A percentile compares a stretch with the other conserved stretches of the same genome.
These are phyloP conservation scores for Belonocnema kinseyi DNA, from an alignment of 1,140 invertebrate species.

Conservation along the genomic window DNA sequence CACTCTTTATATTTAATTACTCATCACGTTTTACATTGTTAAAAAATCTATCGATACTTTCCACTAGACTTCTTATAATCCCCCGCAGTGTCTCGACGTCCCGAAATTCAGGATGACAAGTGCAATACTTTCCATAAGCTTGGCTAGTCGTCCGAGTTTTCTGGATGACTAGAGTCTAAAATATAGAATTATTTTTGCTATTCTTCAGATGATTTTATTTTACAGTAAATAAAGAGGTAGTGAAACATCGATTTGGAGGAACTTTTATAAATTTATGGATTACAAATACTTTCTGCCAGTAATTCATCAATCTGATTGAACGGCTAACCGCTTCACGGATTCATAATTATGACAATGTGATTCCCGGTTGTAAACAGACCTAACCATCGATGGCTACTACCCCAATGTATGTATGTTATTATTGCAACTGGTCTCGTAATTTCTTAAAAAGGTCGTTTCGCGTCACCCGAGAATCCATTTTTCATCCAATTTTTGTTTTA, in stretches of 20 bases:
- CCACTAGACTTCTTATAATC: no score
- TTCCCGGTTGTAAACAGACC: slow-evolving; percentile 53
- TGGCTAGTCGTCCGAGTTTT: no score
- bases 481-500: slow-evolving; percentile 34
- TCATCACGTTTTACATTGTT: no score
- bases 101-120: no score
- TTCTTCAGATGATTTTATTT: no score
- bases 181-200: no score
- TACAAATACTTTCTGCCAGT: background rate
- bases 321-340: slow-evolving; percentile 46
- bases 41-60: no score
- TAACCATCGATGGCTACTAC: slow-evolving; percentile 48
- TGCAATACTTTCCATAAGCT: no score
- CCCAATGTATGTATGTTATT: slow-evolving; percentile 61
- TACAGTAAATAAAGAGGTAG: no score
- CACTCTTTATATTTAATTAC: background rate
- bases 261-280: background rate
- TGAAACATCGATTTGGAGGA: no score
- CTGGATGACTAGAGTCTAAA: no score
- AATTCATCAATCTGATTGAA: background rate
- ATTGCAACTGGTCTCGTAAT: slow-evolving; percentile 55
- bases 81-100: no score
- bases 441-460: slow-evolving; percentile 63
- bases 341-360: slow-evolving; percentile 57
- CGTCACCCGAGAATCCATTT: slow-evolving; percentile 56